Base-by-base conservation (phyloP, 2,888 invertebrate genomes). In the Athalia circularis region DNA sequence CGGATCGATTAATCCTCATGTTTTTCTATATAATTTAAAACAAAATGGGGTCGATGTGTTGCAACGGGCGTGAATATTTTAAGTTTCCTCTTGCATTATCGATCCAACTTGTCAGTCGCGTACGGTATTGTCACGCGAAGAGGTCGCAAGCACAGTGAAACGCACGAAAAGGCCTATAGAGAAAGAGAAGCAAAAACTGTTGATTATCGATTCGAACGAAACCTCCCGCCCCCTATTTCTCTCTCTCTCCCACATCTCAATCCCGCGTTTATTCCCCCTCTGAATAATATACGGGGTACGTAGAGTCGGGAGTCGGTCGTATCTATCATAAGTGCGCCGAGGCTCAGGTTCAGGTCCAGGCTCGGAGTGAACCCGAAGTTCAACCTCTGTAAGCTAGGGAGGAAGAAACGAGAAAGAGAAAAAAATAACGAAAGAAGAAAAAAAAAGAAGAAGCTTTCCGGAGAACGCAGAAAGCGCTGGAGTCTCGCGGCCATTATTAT, bases 191-290 rank as follows among this genome's bases (percentile, higher is more conserved):
- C 6, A 7, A 67, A 67, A 67, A 67, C 15, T 9, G 52, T 68
- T 68, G 52, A 68, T 68, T 68, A 68, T 68, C 68, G 68, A 68
- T 68, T 68, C 52, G 11, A 29, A 29, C 2, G 29, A 29, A 29
- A 29, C 29, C 29, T 2, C 29, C 29, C 29, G 29, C 29, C 0
- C 29, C 29, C 29, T 2, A 29, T 29, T 29, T 29, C 29, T 29
- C 0, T 29, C 29, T 29, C 29, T 29, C 29, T 29, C 29, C 52
- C 52, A 11, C 52, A 7, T 9, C 7, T 11, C 52, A 9, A 52
- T 52, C 52, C 43, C 52, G 52, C 54, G 52, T 29, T 68, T 54
- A 54, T 68, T 54, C 52, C 43, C 68, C 50, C 68, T 54, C 54
- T 68, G 68, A 68, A 68, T 68, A 68, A 68, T 68, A 29, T 54